A percentile compares a stretch with the other conserved stretches of the same genome.
These are phyloP conservation scores for Selenia dentaria DNA, from an alignment of 2,888 invertebrate species.

Conservation along the genomic window DNA sequence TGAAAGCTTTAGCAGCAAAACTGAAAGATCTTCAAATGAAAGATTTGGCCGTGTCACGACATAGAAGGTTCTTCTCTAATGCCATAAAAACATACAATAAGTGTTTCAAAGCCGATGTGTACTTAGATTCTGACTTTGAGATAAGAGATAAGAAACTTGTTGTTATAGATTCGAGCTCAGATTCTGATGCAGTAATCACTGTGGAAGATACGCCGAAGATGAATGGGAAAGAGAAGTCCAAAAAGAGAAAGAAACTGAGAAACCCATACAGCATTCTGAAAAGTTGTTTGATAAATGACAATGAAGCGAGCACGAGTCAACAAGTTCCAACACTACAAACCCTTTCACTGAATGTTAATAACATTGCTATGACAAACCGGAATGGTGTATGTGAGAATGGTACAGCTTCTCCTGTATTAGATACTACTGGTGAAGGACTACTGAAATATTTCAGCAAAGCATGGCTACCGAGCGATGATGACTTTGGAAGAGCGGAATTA, in stretches of 20 bases:
- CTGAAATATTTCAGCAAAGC: constrained; percentile 43
- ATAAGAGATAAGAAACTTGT: constrained; percentile 57
- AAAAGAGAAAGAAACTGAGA: constrained; percentile 52
- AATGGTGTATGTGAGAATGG: background rate
- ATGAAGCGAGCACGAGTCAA: constrained; percentile 6
- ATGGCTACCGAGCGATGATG: constrained; percentile 61
- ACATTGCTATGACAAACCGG: background rate
- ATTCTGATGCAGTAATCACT: constrained; percentile 26
- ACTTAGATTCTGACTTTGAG: constrained; percentile 53
- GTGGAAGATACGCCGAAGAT: constrained; percentile 6
- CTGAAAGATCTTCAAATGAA: constrained; percentile 54
- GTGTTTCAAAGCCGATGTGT: constrained; percentile 62
- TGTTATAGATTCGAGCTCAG: constrained; percentile 62
- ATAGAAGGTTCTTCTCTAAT: constrained; percentile 62
- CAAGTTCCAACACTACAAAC: constrained; percentile 10
- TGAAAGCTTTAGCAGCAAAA: constrained; percentile 54
- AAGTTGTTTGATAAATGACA: constrained; percentile 40
- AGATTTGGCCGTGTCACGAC: constrained; percentile 49
- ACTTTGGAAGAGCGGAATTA: constrained; percentile 67
- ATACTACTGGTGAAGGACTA: constrained; percentile 20
- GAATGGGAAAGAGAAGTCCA: constrained; percentile 31
- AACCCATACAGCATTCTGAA: constrained; percentile 72
- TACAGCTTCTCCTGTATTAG: background rate
- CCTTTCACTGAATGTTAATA: constrained; percentile 9
- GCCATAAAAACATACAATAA: constrained; percentile 68